Evolutionary conservation across 1,140 invertebrate species (phyloP).

Genomic region (Periplaneta americana): DNA sequence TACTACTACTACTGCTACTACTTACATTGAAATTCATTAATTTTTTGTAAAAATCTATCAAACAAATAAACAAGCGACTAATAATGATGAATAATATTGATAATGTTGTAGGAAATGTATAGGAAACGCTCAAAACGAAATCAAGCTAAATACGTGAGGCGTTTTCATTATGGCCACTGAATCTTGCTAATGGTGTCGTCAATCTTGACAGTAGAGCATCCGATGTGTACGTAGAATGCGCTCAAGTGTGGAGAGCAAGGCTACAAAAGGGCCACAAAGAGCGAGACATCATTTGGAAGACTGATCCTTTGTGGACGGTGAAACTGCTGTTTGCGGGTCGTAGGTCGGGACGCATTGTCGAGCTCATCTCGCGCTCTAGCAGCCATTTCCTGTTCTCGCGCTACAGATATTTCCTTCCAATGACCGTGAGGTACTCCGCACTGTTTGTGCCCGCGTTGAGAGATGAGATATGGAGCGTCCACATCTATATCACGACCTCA

Average conservation of each 20-base stretch:
- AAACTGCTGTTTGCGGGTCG: not conserved
- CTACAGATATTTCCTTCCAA: not conserved
- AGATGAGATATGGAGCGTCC: not conserved
- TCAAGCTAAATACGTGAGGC: too few relatives aligned
- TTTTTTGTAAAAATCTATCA: too few relatives aligned
- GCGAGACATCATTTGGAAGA: not conserved
- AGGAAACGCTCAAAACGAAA: too few relatives aligned
- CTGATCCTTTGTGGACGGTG: not conserved
- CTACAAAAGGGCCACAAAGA: not conserved
- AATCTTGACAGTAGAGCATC: not conserved
- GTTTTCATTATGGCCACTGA: too few relatives aligned
- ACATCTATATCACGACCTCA: not conserved
- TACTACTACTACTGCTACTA: too few relatives aligned
- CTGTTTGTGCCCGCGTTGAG: not conserved
- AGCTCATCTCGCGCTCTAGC: not conserved
- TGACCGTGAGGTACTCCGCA: not conserved
- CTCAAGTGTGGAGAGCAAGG: not conserved
- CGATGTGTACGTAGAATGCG: not conserved
- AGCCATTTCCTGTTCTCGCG: not conserved
- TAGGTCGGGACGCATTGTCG: not conserved
- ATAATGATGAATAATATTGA: too few relatives aligned
- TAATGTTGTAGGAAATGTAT: too few relatives aligned
- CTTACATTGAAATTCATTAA: too few relatives aligned
- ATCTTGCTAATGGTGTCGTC: not conserved
- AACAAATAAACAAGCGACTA: too few relatives aligned